Evolutionary conservation across 2,888 invertebrate species (phyloP).

Genomic region (Drosophila testacea): DNA sequence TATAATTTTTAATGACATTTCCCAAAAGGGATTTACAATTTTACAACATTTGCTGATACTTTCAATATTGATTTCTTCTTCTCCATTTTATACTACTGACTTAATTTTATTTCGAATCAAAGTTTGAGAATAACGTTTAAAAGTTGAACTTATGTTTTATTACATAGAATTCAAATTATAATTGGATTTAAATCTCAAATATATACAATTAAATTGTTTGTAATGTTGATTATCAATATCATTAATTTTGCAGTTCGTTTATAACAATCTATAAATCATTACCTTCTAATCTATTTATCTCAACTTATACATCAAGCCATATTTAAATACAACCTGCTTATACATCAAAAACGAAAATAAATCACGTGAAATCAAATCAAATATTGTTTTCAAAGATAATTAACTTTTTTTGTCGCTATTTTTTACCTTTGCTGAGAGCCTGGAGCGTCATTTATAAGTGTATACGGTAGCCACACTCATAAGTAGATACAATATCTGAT

Average conservation of each 20-base stretch:
- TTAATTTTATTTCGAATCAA: neutral
- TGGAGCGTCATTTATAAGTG: conserved; percentile 23
- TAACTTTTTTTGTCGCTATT: conserved; percentile 31
- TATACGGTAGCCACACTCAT: conserved; percentile 59
- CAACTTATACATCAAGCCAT: conserved; percentile 1
- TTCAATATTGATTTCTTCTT: neutral
- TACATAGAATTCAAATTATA: too few relatives aligned
- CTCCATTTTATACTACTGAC: neutral
- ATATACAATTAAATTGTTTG: too few relatives aligned
- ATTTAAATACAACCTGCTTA: conserved; percentile 47
- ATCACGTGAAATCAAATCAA: conserved; percentile 21
- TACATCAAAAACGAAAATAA: conserved; percentile 18
- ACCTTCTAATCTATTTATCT: neutral
- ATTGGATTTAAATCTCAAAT: too few relatives aligned
- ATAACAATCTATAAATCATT: neutral
- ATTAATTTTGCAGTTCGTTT: neutral
- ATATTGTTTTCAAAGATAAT: conserved; percentile 35
- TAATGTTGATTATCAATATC: neutral
- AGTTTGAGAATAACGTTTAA: neutral
- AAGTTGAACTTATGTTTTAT: too few relatives aligned
- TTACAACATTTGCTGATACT: neutral
- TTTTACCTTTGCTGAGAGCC: conserved; percentile 19
- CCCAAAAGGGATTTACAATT: neutral
- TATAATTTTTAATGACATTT: neutral
- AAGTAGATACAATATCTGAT: conserved; percentile 12